phyloP scores from a whole-genome alignment of 1,140 invertebrate genomes.

The Magallana angulata region DNA sequence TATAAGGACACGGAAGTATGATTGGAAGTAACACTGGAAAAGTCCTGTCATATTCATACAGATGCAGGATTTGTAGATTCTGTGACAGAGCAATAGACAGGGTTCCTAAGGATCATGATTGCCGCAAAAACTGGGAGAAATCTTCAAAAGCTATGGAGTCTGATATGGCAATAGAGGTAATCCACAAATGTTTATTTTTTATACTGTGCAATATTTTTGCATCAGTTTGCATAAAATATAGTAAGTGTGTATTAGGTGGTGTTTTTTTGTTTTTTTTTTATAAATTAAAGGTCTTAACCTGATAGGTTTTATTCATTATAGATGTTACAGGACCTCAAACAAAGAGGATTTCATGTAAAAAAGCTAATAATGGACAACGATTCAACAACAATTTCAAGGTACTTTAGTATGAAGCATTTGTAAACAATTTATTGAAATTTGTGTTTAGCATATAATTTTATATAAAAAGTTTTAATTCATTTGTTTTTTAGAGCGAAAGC shows the following conservation, averaged over 20 bases:
- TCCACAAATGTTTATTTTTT: too few relatives aligned
- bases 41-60: conserved; percentile 28
- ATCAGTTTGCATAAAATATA: too few relatives aligned
- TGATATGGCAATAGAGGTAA: not conserved
- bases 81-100: not conserved
- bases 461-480: not conserved
- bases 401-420: not conserved
- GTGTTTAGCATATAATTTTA: not conserved
- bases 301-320: not conserved
- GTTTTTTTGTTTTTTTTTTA: too few relatives aligned
- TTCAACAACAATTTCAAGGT: conserved; percentile 46
- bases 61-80: conserved; percentile 30
- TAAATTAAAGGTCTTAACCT: not conserved
- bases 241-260: not conserved
- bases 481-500: not conserved
- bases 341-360: conserved; percentile 16
- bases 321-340: conserved; percentile 24
- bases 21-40: conserved; percentile 40
- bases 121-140: conserved; percentile 43
- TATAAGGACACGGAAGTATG: conserved; percentile 38
- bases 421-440: not conserved
- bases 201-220: too few relatives aligned
- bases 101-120: conserved; percentile 22
- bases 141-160: conserved; percentile 40
- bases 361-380: conserved; percentile 50